Evolutionary conservation across 2,888 invertebrate genomes (phyloP).

Genomic region (Rhorus exstirpatorius): DNA sequence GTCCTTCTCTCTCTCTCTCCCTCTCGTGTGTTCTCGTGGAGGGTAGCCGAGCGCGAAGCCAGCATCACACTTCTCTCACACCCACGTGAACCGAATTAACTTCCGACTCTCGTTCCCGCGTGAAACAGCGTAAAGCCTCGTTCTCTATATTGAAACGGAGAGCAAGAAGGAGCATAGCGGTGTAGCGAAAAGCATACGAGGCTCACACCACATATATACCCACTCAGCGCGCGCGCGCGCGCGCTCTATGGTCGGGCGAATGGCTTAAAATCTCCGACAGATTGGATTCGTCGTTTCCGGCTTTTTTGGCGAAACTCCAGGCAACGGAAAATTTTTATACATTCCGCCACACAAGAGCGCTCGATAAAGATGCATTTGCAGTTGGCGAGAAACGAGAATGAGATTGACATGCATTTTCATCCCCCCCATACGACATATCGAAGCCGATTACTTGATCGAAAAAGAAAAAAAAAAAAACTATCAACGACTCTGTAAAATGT

Average conservation of each 20-base stretch:
- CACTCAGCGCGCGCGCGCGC: background rate
- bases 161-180: constrained; percentile 13
- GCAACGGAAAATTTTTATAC: constrained; percentile 55
- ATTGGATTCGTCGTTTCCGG: constrained; percentile 72
- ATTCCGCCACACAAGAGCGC: constrained; percentile 26
- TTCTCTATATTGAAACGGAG: constrained; percentile 38
- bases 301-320: constrained; percentile 68
- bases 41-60: constrained; percentile 52
- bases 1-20: background rate
- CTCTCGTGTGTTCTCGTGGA: constrained; percentile 25
- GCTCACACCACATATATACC: background rate
- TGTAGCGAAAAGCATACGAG: constrained; percentile 32
- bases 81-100: constrained; percentile 68
- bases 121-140: constrained; percentile 52
- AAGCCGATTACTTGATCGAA: background rate
- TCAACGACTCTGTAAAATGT: background rate
- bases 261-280: constrained; percentile 70
- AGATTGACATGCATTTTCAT: constrained; percentile 44
- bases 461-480: background rate
- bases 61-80: constrained; percentile 42
- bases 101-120: constrained; percentile 69
- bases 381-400: constrained; percentile 27
- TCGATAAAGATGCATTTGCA: constrained; percentile 15
- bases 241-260: background rate
- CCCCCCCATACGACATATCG: background rate